These are phyloP conservation scores for Muscicapa striata DNA, from an alignment of 2,797 vertebrate species.

Conservation along the genomic window DNA sequence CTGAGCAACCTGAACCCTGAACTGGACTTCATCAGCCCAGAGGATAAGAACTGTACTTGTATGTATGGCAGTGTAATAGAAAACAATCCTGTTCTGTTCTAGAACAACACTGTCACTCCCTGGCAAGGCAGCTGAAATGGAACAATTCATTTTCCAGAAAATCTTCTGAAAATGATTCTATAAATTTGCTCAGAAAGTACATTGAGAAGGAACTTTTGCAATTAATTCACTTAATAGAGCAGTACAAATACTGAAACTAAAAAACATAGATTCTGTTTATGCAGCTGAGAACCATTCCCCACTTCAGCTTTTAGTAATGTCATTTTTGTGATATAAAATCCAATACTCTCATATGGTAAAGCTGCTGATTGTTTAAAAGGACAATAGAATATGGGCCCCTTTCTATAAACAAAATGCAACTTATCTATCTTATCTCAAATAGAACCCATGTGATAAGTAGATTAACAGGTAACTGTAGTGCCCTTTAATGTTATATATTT, in stretches of 20 bases:
- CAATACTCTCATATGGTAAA: background rate
- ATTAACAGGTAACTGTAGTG: background rate
- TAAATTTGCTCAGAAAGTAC: background rate
- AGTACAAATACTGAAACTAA: background rate
- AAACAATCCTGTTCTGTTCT: background rate
- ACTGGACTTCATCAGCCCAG: background rate
- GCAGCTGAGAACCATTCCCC: background rate
- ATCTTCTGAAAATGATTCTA: background rate
- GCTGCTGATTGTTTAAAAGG: background rate
- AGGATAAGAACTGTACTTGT: background rate
- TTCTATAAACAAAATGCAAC: background rate
- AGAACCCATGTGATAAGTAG: background rate
- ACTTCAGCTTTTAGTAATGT: background rate
- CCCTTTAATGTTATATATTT: background rate
- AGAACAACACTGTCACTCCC: background rate
- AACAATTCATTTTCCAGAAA: background rate
- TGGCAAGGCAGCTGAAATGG: rapidly evolving
- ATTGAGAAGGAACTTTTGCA: background rate
- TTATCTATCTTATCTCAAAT: background rate
- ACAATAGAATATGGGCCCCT: background rate
- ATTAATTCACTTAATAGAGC: background rate
- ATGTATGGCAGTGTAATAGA: background rate
- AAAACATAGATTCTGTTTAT: background rate
- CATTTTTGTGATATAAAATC: background rate
- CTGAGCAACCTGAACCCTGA: background rate